These are phyloP conservation scores for Hexactinellida sp. DNA, from an alignment of 37 sponge, comb jelly and placozoan species.

Conservation along the genomic window DNA sequence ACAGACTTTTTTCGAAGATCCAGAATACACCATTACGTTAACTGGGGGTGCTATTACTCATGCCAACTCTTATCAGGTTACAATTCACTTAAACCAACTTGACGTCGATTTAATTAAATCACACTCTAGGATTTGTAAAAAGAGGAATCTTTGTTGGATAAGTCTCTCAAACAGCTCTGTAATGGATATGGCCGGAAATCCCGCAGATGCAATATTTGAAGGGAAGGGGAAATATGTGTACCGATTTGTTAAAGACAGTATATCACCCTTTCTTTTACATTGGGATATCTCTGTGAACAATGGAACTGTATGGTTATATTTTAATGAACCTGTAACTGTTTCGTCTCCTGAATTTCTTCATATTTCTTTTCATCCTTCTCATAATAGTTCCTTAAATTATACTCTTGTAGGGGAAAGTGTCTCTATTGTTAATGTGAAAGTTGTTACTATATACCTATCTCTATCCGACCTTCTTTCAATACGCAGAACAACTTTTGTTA, in stretches of 20 bases:
- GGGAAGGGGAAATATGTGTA: conserved; percentile 26
- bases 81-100: conserved; percentile 31
- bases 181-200: conserved; percentile 46
- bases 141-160: conserved; percentile 81
- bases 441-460: conserved; percentile 32
- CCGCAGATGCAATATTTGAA: conserved; percentile 23
- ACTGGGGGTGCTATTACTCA: conserved; percentile 42
- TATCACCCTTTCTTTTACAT: conserved; percentile 39
- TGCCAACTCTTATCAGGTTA: conserved; percentile 42
- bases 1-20: conserved; percentile 56
- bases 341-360: conserved; percentile 35
- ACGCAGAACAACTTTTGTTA: conserved; percentile 46
- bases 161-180: conserved; percentile 33
- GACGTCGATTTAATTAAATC: conserved; percentile 59
- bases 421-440: conserved; percentile 35
- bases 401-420: conserved; percentile 40
- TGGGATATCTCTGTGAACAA: conserved; percentile 73
- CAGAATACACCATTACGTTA: conserved; percentile 23
- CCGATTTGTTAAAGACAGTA: conserved; percentile 40
- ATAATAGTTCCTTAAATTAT: not conserved
- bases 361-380: conserved; percentile 27
- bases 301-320: conserved; percentile 48
- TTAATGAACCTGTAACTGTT: conserved; percentile 63
- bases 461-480: conserved; percentile 32
- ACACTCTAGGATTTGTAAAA: conserved; percentile 49